Evolutionary conservation across 2,113 vertebrate genomes (phyloP).

Genomic region (Nothoprocta perdicaria): DNA sequence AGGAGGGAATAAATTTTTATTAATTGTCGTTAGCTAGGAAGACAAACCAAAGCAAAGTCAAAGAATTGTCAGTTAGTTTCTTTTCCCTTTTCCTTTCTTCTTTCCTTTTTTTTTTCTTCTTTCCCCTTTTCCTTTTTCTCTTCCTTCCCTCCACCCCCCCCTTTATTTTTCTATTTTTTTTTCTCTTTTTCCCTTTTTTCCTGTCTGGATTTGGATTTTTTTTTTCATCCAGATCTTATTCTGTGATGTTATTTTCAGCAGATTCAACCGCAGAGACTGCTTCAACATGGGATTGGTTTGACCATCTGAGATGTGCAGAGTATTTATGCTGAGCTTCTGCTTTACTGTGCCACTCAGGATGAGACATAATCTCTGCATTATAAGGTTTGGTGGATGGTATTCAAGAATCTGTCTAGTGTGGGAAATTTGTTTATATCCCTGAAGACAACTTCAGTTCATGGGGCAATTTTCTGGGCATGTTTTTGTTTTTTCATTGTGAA

Average conservation of each 20-base stretch:
- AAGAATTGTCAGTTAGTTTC: neutral
- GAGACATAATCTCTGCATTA: neutral
- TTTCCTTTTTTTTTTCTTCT: neutral
- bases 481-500: neutral
- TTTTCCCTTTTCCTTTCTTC: too few species aligned
- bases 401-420: neutral
- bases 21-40: neutral
- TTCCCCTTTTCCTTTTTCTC: too few species aligned
- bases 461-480: neutral
- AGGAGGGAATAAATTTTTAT: neutral
- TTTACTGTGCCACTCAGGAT: accelerated
- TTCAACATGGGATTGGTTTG: neutral
- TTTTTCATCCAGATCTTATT: neutral
- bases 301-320: neutral
- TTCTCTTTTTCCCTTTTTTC: too few species aligned
- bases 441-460: neutral
- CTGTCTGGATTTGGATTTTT: neutral
- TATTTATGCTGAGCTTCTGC: neutral
- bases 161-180: neutral
- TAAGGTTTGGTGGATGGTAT: neutral
- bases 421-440: neutral
- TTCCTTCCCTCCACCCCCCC: too few species aligned
- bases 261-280: neutral
- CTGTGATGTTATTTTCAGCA: neutral
- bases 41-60: neutral